Evolutionary conservation across 2,888 invertebrate species (phyloP), one percentile per base, ranked within the genome.

Genomic region (Megaustenia siamemsis): DNA sequence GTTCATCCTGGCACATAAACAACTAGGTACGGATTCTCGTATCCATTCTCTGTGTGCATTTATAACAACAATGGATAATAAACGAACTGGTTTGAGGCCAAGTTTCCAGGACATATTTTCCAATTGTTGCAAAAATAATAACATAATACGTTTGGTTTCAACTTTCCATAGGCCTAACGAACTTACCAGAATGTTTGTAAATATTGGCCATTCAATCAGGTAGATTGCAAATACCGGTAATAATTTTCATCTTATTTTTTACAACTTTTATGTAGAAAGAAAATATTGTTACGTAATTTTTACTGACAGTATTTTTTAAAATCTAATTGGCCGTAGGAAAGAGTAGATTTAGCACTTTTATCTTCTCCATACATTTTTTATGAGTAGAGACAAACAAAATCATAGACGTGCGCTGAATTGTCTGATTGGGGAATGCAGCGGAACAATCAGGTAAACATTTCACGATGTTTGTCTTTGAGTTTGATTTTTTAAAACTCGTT

Each of bases 311-410:
- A n/a, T n/a, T n/a, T n/a, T n/a, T n/a, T n/a, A n/a, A n/a, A 71
- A 45, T n/a, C 71, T 43, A 24, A n/a, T n/a, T 43, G 71, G n/a
- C 43, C 71, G 40, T 71, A 38, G 40, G 24, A 18, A 40, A 40
- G 8, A 10, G 69, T 69, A 71, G 45, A 43, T 71, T 71, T 71
- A 71, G 71, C 28, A 71, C 43, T 45, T 8, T 45, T 8, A 63
- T 63, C 24, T n/a, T 69, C 69, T 60, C n/a, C 60, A 63, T 6
- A 63, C 3, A 63, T 2, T 28, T 63, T 32, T 63, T 63, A 1
- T 32, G 2, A 32, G 15, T 32, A 28, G 32, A 32, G 1, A 28
- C 63, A 60, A 3, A 6, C 45, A 45, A 45, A 12, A 10, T 45
- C 6, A n/a, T n/a, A n/a, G n/a, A n/a, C n/a, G n/a, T n/a, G n/a